These are phyloP conservation scores for Agapostemon virescens DNA, from an alignment of 2,888 invertebrate species.

Conservation along the genomic window DNA sequence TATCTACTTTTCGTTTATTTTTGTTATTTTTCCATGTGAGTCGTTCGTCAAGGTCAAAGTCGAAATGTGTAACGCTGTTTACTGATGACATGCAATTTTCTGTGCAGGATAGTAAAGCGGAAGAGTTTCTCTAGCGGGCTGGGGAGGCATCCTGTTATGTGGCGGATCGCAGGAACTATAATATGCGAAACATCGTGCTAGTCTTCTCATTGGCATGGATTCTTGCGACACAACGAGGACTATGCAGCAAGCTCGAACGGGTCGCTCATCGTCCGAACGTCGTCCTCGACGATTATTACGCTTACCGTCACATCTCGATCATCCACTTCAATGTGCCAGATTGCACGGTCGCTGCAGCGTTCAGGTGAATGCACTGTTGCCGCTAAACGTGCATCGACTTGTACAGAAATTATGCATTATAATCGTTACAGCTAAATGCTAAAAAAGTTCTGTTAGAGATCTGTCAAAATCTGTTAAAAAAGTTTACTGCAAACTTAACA, in stretches of 20 bases:
- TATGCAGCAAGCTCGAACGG: slow-evolving; percentile 70
- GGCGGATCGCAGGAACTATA: slow-evolving; percentile 59
- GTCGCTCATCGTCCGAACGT: slow-evolving; percentile 81
- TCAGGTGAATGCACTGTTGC: slow-evolving; percentile 75
- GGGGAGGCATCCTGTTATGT: slow-evolving; percentile 68
- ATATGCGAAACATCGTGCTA: slow-evolving; percentile 69
- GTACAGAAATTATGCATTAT: too few species aligned
- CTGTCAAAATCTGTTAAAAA: too few species aligned
- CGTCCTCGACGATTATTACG: slow-evolving; percentile 81
- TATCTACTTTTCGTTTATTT: too few species aligned
- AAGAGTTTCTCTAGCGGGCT: neutral
- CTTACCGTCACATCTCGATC: slow-evolving; percentile 84
- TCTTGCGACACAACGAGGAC: slow-evolving; percentile 64
- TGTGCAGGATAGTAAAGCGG: slow-evolving; percentile 3
- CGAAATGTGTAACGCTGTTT: neutral
- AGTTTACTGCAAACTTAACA: too few species aligned
- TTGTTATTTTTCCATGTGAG: too few species aligned
- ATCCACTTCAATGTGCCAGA: slow-evolving; percentile 83
- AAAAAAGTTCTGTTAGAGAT: too few species aligned
- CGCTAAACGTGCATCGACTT: too few species aligned
- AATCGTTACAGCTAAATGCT: too few species aligned
- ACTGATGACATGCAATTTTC: neutral
- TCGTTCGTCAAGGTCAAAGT: too few species aligned
- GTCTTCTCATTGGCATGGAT: slow-evolving; percentile 69
- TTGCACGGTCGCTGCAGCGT: slow-evolving; percentile 81